A percentile compares a stretch with the other conserved stretches of the same genome.
These are phyloP conservation scores for Pteropus alecto DNA, from an alignment of 2,113 vertebrate genomes.

Conservation along the genomic window DNA sequence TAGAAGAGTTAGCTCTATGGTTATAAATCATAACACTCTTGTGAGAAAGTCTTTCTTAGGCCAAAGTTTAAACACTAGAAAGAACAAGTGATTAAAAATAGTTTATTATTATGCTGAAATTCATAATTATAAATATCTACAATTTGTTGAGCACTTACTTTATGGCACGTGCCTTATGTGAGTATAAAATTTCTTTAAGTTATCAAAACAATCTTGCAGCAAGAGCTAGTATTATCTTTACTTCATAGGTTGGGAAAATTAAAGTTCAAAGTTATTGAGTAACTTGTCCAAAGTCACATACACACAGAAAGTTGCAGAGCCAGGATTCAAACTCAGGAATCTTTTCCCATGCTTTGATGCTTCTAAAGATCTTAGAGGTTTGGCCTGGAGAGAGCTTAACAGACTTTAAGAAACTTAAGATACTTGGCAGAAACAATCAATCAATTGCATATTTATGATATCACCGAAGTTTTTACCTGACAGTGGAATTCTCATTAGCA, in stretches of 20 bases:
- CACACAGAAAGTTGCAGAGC: neutral
- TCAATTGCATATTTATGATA: constrained; percentile 10
- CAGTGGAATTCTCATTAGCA: neutral
- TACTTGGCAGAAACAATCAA: neutral
- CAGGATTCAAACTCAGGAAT: neutral
- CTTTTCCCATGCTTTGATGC: neutral
- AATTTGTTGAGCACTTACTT: neutral
- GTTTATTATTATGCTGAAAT: neutral
- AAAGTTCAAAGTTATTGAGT: constrained; percentile 1
- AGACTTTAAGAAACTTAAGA: neutral
- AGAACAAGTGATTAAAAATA: constrained; percentile 9
- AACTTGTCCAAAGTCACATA: neutral
- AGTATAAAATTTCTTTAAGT: constrained; percentile 37
- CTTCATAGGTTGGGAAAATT: neutral
- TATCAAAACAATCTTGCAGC: neutral
- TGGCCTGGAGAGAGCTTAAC: neutral
- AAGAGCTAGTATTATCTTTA: neutral
- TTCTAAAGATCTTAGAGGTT: neutral
- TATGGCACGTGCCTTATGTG: neutral
- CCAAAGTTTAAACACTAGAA: neutral
- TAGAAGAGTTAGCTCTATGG: constrained; percentile 28
- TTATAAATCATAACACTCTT: constrained; percentile 64
- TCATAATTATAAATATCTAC: neutral
- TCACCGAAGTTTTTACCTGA: neutral
- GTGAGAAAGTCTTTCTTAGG: constrained; percentile 18